A percentile compares a stretch with the other conserved stretches of the same genome.
phyloP scores from a whole-genome alignment of 2,797 vertebrate species.

The Phaenicophaeus curvirostris region DNA sequence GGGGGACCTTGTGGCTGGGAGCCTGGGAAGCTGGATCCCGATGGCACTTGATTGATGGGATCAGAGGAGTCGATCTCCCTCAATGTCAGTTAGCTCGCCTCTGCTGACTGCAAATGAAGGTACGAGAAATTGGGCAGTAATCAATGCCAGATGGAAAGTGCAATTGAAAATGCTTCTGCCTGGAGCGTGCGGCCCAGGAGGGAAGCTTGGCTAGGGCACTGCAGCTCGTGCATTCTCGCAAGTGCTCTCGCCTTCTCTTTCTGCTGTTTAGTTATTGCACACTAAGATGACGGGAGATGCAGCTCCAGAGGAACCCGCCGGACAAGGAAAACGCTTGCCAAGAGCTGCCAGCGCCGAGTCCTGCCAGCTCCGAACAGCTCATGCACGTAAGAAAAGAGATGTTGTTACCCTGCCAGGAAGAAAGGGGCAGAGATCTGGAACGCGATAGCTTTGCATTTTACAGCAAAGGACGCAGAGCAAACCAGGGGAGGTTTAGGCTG shows the following conservation, averaged over 20 bases:
- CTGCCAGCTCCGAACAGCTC: background rate
- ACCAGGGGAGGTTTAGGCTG: too few relatives aligned
- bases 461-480: too few relatives aligned
- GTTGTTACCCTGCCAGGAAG: background rate
- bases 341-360: background rate
- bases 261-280: background rate
- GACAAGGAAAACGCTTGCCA: background rate
- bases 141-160: background rate
- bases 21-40: background rate
- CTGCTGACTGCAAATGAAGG: constrained; percentile 42
- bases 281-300: background rate
- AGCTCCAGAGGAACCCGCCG: background rate
- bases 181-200: rapidly evolving
- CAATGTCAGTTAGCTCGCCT: background rate
- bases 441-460: background rate
- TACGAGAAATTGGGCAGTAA: background rate
- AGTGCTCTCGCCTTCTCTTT: background rate
- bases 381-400: background rate
- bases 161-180: background rate
- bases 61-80: background rate
- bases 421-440: background rate
- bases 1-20: background rate
- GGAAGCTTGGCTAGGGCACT: background rate
- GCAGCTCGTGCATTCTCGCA: rapidly evolving
- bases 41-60: constrained; percentile 11